These are phyloP conservation scores for Phainopepla nitens DNA, from an alignment of 2,113 vertebrate species.

Conservation along the genomic window DNA sequence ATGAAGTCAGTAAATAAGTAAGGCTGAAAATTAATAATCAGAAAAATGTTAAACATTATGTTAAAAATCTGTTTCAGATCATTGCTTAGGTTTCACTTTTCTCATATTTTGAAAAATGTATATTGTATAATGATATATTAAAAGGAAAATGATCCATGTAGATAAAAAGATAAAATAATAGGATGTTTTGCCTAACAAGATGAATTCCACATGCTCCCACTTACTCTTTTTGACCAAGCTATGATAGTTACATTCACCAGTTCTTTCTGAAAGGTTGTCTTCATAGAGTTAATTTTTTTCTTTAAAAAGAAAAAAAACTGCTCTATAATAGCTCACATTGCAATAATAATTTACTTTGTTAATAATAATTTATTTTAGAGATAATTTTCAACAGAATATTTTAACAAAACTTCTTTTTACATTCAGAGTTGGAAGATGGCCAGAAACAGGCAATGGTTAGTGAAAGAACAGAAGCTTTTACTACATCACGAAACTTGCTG, in stretches of 20 bases:
- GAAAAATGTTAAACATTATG: not conserved
- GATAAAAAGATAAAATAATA: not conserved
- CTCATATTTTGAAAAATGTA: not conserved
- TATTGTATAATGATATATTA: not conserved
- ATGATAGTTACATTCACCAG: not conserved
- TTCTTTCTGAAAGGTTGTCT: not conserved
- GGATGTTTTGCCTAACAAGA: not conserved
- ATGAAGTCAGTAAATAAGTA: not conserved
- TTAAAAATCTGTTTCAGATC: not conserved
- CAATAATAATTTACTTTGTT: not conserved
- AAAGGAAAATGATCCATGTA: not conserved
- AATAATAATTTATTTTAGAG: not conserved
- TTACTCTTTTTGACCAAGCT: not conserved
- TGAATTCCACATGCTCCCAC: not conserved
- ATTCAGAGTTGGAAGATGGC: constrained; percentile 85
- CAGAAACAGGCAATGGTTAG: constrained; percentile 91
- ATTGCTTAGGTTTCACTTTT: not conserved
- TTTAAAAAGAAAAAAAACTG: not conserved
- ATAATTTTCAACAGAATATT: not conserved
- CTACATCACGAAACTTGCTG: constrained; percentile 93
- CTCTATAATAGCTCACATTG: not conserved
- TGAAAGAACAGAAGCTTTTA: constrained; percentile 96
- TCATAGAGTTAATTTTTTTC: not conserved
- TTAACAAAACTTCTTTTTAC: not conserved
- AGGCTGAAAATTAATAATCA: not conserved